phyloP scores from a whole-genome alignment of 2,888 invertebrate genomes.

The Amiota minor region DNA sequence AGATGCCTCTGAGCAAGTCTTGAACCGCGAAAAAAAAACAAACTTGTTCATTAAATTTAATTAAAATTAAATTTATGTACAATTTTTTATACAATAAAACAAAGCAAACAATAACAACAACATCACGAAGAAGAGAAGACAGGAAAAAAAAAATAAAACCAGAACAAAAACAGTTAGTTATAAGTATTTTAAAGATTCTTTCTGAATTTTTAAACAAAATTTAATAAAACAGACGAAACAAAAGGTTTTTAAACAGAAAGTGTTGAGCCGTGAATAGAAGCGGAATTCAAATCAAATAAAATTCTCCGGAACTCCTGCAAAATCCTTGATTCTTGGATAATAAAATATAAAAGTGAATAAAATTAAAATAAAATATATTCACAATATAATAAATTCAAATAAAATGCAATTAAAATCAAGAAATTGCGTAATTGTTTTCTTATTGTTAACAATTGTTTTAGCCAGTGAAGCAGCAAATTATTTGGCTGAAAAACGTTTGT shows the following conservation, averaged over 20 bases:
- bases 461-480: slow-evolving; percentile 38
- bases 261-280: not conserved
- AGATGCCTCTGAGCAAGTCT: not conserved
- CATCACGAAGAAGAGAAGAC: not conserved
- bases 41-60: slow-evolving; percentile 17
- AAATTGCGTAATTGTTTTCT: not conserved
- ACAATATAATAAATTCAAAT: not conserved
- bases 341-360: not conserved
- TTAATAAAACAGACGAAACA: not conserved
- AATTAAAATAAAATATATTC: not conserved
- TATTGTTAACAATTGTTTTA: slow-evolving; percentile 14
- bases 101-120: no score
- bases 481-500: slow-evolving; percentile 51
- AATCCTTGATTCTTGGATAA: not conserved
- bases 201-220: slow-evolving; percentile 14
- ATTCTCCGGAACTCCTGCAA: not conserved
- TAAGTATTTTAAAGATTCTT: slow-evolving; percentile 8
- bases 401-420: not conserved
- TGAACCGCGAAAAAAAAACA: not conserved
- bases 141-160: not conserved
- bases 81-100: no score
- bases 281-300: not conserved
- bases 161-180: slow-evolving; percentile 17
- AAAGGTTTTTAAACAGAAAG: slow-evolving; percentile 12
- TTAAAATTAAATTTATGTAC: not conserved